These are phyloP conservation scores for Agonum fuliginosum DNA, from an alignment of 2,888 invertebrate genomes.

Conservation along the genomic window DNA sequence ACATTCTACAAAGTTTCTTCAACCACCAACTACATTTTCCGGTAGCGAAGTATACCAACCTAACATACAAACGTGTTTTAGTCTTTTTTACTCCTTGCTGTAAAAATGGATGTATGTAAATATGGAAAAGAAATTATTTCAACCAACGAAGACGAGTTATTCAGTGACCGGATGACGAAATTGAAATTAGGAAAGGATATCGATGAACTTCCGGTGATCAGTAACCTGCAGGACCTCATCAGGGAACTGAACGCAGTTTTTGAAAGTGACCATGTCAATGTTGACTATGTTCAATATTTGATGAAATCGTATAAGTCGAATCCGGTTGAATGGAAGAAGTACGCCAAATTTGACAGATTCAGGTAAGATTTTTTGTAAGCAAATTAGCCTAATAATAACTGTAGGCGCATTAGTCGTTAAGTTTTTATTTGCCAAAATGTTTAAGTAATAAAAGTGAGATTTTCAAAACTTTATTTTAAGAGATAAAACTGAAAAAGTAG, in stretches of 20 bases:
- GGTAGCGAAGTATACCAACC: background rate
- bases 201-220: conserved; percentile 68
- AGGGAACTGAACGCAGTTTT: conserved; percentile 85
- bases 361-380: conserved; percentile 76
- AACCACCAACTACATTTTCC: background rate
- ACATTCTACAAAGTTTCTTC: conserved; percentile 10
- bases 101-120: conserved; percentile 45
- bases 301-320: conserved; percentile 90
- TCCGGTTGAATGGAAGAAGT: conserved; percentile 93
- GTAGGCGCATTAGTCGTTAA: too few relatives aligned
- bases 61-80: conserved; percentile 3
- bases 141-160: conserved; percentile 4
- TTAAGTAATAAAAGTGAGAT: too few relatives aligned
- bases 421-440: too few relatives aligned
- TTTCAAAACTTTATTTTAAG: too few relatives aligned
- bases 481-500: too few relatives aligned
- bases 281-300: conserved; percentile 91
- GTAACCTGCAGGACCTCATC: conserved; percentile 78
- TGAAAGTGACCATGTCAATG: conserved; percentile 86
- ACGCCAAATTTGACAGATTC: conserved; percentile 94
- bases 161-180: conserved; percentile 50
- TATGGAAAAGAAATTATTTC: background rate
- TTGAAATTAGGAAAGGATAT: conserved; percentile 66
- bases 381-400: too few relatives aligned
- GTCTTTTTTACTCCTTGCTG: background rate